These are phyloP conservation scores for Chitala chitala DNA, from an alignment of 2,113 vertebrate species.

Conservation along the genomic window DNA sequence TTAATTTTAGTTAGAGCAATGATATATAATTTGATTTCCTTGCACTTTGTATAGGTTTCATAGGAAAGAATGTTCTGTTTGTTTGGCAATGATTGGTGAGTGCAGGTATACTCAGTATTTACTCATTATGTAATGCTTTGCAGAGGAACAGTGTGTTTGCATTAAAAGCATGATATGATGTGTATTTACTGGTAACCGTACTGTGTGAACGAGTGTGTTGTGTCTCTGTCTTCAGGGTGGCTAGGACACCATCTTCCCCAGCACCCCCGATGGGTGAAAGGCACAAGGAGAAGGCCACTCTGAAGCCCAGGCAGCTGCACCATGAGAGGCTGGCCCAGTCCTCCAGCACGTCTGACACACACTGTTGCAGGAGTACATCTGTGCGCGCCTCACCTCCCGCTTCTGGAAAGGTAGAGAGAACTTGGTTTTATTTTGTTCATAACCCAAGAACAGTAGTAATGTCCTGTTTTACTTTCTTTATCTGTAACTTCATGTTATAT, in stretches of 20 bases:
- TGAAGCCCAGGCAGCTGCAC: conserved; percentile 47
- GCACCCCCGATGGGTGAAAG: conserved; percentile 50
- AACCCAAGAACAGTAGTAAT: no score
- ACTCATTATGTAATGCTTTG: no score
- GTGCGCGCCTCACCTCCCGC: conserved; percentile 60
- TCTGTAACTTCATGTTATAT: no score
- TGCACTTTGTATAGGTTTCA: no score
- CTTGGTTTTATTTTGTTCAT: not conserved
- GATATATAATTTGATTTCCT: no score
- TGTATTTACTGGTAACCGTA: not conserved
- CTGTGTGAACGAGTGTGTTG: not conserved
- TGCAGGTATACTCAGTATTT: no score
- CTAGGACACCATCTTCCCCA: conserved; percentile 48
- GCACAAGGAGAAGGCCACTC: conserved; percentile 55
- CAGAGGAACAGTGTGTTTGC: no score
- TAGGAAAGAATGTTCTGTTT: no score
- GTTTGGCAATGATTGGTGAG: no score
- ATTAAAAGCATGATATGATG: conserved; percentile 2
- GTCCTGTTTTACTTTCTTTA: no score
- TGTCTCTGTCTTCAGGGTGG: conserved; percentile 43
- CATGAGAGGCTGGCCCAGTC: conserved; percentile 61
- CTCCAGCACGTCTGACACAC: conserved; percentile 55
- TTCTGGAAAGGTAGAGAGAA: conserved; percentile 65
- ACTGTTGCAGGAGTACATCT: conserved; percentile 59
- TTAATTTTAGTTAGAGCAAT: no score